Percentiles rank a stretch among this genome's conserved stretches.
These are phyloP conservation scores for Trididemnum clinides DNA, from an alignment of 23 tunicate species.

Conservation along the genomic window DNA sequence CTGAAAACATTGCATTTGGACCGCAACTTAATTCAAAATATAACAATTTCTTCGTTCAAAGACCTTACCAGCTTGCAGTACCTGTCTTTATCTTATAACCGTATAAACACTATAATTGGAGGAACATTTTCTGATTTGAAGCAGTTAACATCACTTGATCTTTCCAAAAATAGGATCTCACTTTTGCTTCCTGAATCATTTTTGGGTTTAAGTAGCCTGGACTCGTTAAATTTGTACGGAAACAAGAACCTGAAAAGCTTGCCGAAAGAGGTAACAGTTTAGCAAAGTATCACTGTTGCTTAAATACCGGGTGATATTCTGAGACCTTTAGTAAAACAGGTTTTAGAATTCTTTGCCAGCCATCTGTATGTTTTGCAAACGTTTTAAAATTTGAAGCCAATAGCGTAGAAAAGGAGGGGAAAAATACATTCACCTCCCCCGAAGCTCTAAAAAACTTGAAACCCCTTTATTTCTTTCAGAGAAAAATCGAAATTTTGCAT, in stretches of 20 bases:
- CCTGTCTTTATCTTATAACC: slow-evolving; percentile 55
- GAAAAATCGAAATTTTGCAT: too few relatives aligned
- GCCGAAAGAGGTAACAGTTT: slow-evolving; percentile 39
- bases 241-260: slow-evolving; percentile 41
- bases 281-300: background rate
- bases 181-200: slow-evolving; percentile 17
- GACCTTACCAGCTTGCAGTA: slow-evolving; percentile 19
- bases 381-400: too few relatives aligned
- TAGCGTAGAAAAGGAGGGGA: too few relatives aligned
- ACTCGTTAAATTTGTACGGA: slow-evolving; percentile 38
- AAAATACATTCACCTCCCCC: too few relatives aligned
- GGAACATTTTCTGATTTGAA: slow-evolving; percentile 9
- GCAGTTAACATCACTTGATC: slow-evolving; percentile 38
- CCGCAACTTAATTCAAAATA: slow-evolving; percentile 21
- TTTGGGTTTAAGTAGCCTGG: slow-evolving; percentile 41
- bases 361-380: too few relatives aligned
- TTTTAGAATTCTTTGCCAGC: too few relatives aligned
- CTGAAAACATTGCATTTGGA: slow-evolving; percentile 46
- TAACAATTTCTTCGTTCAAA: background rate
- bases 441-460: too few relatives aligned
- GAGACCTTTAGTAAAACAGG: too few relatives aligned
- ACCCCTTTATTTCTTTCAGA: too few relatives aligned
- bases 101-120: slow-evolving; percentile 16
- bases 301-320: too few relatives aligned
- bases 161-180: slow-evolving; percentile 50